phyloP scores from a whole-genome alignment of 2,888 invertebrate species.

The Scaptomyza parva region DNA sequence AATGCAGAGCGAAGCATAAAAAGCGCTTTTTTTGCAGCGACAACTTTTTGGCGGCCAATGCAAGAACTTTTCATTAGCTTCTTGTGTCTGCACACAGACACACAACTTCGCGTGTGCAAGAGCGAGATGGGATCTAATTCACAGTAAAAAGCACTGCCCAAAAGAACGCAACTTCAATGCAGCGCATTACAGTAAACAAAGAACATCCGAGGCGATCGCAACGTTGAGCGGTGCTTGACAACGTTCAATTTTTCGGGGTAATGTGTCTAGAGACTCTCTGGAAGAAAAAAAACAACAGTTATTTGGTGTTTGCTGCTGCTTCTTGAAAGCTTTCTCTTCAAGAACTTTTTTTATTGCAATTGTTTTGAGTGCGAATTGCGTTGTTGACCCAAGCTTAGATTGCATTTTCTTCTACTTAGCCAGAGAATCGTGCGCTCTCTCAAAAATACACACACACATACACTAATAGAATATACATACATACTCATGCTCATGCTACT shows the following conservation, averaged over 20 bases:
- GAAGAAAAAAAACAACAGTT: slow-evolving; percentile 9
- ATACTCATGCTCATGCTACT: slow-evolving; percentile 10
- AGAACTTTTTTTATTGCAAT: slow-evolving; percentile 29
- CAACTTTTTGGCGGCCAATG: slow-evolving; percentile 51
- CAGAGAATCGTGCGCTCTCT: slow-evolving; percentile 29
- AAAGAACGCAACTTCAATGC: slow-evolving; percentile 69
- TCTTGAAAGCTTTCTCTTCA: slow-evolving; percentile 40
- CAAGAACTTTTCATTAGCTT: slow-evolving; percentile 48
- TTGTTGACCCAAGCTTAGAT: slow-evolving; percentile 55
- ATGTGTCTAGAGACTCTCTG: slow-evolving; percentile 2
- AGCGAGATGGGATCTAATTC: slow-evolving; percentile 68
- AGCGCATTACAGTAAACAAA: slow-evolving; percentile 81
- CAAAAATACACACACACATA: background rate
- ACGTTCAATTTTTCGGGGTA: slow-evolving; percentile 6
- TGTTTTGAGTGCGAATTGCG: slow-evolving; percentile 16
- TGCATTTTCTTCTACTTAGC: slow-evolving; percentile 28
- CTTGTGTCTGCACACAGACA: slow-evolving; percentile 38
- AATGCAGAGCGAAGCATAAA: slow-evolving; percentile 55
- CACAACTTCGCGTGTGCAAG: slow-evolving; percentile 45
- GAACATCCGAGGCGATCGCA: slow-evolving; percentile 80
- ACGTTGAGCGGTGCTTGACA: slow-evolving; percentile 44
- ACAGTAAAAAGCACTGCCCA: slow-evolving; percentile 54
- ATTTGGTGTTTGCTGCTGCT: background rate
- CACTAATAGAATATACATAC: background rate
- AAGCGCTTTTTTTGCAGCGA: slow-evolving; percentile 63